Base-by-base conservation (phyloP, 2,797 vertebrate species). In the Eupleurogrammus muticus region DNA sequence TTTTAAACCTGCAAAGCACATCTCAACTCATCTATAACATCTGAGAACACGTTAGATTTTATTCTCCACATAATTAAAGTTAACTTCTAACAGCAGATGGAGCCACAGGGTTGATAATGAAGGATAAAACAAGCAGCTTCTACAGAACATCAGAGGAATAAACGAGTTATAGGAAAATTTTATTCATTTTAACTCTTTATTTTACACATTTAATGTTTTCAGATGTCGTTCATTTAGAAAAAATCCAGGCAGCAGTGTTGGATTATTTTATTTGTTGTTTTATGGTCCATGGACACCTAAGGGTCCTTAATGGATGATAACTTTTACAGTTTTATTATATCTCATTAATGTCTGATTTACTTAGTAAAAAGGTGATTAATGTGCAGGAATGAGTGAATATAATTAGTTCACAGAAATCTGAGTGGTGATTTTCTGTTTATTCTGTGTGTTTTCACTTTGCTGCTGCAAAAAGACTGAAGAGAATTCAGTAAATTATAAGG, bases 81-180 rank as follows among this genome's bases (percentile, higher is more conserved):
- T n/a, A n/a, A n/a, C n/a, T n/a, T n/a, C n/a, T n/a, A 23, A 23
- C 69, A 71, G 44, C 32, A 63, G 68, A 9, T 14, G 59, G 68
- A 32, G 68, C 34, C 35, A 56, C 52, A 4, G 5, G 7, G 5
- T 9, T 21, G 9, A 58, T 23, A 58, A 59, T 0, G 3, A 10
- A 52, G 7, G 2, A 21, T 28, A 6, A 51, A 9, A 24, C 14
- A 42, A n/a, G n/a, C 38, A 42, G 14, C 38, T 42, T 48, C 5
- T 10, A 4, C 9, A 23, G 20, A 19, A 34, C 20, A 19, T 32
- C 57, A 34, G 23, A 32, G 35, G 20, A 8, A 42, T 6, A 55
- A 55, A 20, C 32, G 6, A 21, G 0, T 8, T 16, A 35, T 13
- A 13, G 7, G 6, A 13, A 46, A 5, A 32, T 24, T 17, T 47